A percentile compares a stretch with the other conserved stretches of the same genome.
Evolutionary conservation across 35 echinoderm and acorn worm species (phyloP).

Genomic region (Apostichopus californicus): DNA sequence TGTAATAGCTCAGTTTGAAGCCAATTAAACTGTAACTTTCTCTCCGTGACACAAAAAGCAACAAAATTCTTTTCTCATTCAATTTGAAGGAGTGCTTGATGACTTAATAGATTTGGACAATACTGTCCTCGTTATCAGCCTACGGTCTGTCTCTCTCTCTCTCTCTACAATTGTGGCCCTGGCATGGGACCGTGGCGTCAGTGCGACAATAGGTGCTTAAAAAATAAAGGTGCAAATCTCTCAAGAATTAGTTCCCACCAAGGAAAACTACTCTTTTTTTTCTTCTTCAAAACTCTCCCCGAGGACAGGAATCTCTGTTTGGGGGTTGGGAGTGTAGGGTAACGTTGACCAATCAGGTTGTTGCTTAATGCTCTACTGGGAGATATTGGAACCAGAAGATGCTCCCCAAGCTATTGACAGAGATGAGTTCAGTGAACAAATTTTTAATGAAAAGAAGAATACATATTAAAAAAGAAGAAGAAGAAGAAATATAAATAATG

Average conservation of each 20-base stretch:
- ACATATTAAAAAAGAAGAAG: neutral
- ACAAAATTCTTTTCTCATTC: neutral
- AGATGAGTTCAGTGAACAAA: slow-evolving; percentile 20
- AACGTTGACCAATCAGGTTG: neutral
- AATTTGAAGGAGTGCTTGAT: neutral
- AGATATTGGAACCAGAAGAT: neutral
- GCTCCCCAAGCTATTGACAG: slow-evolving; percentile 19
- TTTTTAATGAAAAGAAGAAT: neutral
- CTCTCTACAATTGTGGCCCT: neutral
- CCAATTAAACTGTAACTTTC: neutral
- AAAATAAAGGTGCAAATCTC: neutral
- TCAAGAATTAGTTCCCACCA: neutral
- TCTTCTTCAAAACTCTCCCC: neutral
- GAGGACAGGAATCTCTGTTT: neutral
- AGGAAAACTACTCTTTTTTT: neutral
- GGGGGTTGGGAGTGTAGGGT: neutral
- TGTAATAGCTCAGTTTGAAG: neutral
- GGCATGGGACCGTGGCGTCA: neutral
- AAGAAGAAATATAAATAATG: neutral
- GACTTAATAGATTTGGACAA: neutral
- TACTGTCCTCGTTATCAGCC: neutral
- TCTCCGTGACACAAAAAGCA: neutral
- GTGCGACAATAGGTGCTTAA: neutral
- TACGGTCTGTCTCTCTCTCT: neutral
- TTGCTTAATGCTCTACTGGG: neutral